Evolutionary conservation across 30 jellyfish, hydroid and myxozoan species (phyloP), one percentile per base, ranked within the genome.

Genomic region (Aurelia coerulea): DNA sequence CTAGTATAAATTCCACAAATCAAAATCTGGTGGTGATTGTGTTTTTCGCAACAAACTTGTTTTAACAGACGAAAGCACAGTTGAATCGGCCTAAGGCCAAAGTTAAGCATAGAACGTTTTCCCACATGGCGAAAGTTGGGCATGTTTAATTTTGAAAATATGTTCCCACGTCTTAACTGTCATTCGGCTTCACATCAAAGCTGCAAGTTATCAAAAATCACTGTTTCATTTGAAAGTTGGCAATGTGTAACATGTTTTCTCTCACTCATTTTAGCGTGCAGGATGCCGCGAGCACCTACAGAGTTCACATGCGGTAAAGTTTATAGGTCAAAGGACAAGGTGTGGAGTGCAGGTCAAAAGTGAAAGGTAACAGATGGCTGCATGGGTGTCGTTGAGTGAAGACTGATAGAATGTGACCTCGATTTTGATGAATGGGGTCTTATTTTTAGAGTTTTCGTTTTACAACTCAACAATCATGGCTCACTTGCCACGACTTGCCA

Each of bases 311-410:
- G 73, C 74, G 76, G 76, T 59, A 65, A 64, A 65, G 76, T 70
- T 84, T 86, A 84, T 74, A 84, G 93, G 93, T 84, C 88, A 84
- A 62, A 84, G 93, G 93, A 73, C 93, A 73, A 74, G 82, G 93
- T 74, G 93, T 56, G 76, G 82, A 74, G 83, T 84, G 83, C 15
- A 62, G 93, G 87, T 73, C 86, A 84, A 84, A 73, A 68, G 5
- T 84, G 93, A 84, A 63, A 84, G 80, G 93, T 71, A 56, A 54
- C 82, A 59, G 85, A 62, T 73, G 80, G 60, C 66, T 23, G 16
- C 76, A 15, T 53, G 81, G 32, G 29, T 15, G 62, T 53, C 73
- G 92, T 68, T 83, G 92, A 83, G 92, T 83, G 92, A 41, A 53
- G 32, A 33, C 11, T 37, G 80, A 68, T 70, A 70, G 54, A 56